Conservation (phyloP, 2,113 vertebrate species). For the Nibea albiflora region DNA sequence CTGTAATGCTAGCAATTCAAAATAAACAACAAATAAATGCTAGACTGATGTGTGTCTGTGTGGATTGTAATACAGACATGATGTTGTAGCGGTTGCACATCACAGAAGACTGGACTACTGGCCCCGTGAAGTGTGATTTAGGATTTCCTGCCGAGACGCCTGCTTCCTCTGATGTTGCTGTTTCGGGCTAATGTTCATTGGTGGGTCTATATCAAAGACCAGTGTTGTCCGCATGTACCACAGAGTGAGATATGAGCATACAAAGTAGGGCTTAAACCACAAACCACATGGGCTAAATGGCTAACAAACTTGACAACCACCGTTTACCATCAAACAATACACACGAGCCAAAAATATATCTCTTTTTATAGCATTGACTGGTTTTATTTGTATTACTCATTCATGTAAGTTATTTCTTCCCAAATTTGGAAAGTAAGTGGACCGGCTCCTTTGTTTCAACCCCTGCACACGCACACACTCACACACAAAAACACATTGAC, state of each 20-base stretch:
- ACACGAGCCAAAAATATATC: background rate
- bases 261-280: conserved; percentile 35
- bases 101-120: too few species aligned
- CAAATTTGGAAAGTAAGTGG: background rate
- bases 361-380: background rate
- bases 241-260: conserved; percentile 14
- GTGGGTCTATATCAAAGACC: conserved; percentile 18
- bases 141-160: conserved; percentile 25
- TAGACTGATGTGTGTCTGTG: too few species aligned
- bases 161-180: background rate
- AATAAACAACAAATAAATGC: too few species aligned
- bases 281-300: conserved; percentile 68
- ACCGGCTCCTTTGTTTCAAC: background rate
- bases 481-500: background rate
- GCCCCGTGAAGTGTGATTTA: background rate
- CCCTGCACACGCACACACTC: background rate
- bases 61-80: too few species aligned
- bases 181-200: background rate
- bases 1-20: too few species aligned
- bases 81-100: too few species aligned
- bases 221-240: conserved; percentile 47
- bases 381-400: background rate
- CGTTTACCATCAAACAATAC: background rate
- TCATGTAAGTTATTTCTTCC: background rate
- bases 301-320: conserved; percentile 17